Percentiles rank a stretch among this genome's conserved stretches.
These are phyloP conservation scores for Ciconia boyciana DNA, from an alignment of 2,113 vertebrate species.

Conservation along the genomic window DNA sequence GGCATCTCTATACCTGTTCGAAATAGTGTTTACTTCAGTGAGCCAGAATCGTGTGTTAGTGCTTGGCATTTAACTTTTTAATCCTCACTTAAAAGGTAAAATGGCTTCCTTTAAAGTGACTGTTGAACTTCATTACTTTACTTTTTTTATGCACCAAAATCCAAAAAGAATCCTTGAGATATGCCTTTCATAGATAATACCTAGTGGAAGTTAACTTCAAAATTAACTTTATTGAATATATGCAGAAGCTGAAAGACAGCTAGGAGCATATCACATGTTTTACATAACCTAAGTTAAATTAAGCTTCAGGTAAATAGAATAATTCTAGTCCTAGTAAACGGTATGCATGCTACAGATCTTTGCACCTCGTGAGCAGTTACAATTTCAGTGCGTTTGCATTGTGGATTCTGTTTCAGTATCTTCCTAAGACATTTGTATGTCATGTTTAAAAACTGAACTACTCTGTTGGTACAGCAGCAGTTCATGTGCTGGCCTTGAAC, in stretches of 20 bases:
- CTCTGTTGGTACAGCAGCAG: neutral
- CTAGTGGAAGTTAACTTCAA: neutral
- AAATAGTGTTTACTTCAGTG: neutral
- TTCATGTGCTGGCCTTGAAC: neutral
- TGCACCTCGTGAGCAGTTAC: neutral
- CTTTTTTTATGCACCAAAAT: neutral
- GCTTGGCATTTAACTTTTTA: neutral
- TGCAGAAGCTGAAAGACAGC: neutral
- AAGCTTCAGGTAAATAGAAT: neutral
- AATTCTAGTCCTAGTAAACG: neutral
- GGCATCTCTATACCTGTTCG: neutral
- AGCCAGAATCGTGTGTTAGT: neutral
- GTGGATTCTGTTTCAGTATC: neutral
- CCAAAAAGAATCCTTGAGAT: neutral
- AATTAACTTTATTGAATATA: neutral
- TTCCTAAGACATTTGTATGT: accelerated
- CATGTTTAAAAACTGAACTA: neutral
- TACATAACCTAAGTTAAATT: neutral
- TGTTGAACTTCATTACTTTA: neutral
- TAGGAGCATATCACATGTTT: neutral
- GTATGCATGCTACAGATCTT: too few species aligned
- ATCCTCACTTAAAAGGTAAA: neutral
- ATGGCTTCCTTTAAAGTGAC: neutral
- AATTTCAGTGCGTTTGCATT: neutral
- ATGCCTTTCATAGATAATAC: neutral